phyloP scores from a whole-genome alignment of 2,797 vertebrate genomes.

The Chelonia mydas region DNA sequence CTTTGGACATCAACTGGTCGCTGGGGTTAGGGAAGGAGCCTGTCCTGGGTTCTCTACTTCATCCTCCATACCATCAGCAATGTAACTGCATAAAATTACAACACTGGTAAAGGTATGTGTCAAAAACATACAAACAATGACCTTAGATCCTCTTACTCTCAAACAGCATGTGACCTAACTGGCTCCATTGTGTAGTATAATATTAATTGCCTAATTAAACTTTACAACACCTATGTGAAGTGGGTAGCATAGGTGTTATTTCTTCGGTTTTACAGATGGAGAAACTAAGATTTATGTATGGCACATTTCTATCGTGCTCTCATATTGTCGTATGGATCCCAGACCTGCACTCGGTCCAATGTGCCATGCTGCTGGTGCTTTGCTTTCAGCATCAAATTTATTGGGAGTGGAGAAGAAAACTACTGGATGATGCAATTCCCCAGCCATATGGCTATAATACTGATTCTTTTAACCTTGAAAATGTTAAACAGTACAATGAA shows the following conservation, averaged over 20 bases:
- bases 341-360: background rate
- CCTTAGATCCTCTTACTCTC: slow-evolving; percentile 11
- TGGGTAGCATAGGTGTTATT: background rate
- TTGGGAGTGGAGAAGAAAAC: slow-evolving; percentile 32
- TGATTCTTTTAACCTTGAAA: slow-evolving; percentile 63
- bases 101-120: slow-evolving; percentile 51
- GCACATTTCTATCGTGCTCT: accelerated
- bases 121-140: slow-evolving; percentile 47
- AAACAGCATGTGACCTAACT: slow-evolving; percentile 43
- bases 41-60: slow-evolving; percentile 19
- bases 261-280: background rate
- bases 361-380: slow-evolving; percentile 29
- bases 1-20: slow-evolving; percentile 58
- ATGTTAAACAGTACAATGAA: slow-evolving; percentile 67
- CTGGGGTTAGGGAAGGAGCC: slow-evolving; percentile 35
- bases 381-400: slow-evolving; percentile 59
- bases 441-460: slow-evolving; percentile 64
- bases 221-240: background rate
- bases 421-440: slow-evolving; percentile 54
- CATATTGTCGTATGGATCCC: background rate
- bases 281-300: background rate
- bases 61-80: background rate
- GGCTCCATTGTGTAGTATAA: background rate
- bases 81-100: slow-evolving; percentile 62
- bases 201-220: slow-evolving; percentile 40